Conservation (phyloP, 2,797 vertebrate genomes). For the Bufotes viridis region DNA sequence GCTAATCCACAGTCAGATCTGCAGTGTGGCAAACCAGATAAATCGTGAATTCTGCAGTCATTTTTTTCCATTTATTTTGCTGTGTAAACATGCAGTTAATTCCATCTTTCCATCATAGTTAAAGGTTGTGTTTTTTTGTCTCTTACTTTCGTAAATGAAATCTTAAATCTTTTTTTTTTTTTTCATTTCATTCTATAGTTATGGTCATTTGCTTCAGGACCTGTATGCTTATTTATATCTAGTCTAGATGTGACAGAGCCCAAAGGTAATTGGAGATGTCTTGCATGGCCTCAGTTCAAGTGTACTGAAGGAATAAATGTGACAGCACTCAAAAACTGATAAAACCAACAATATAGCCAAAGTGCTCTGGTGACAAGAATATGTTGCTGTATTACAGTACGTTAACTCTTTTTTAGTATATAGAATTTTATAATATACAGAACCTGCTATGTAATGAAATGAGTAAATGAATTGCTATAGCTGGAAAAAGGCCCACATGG, state of each 20-base stretch:
- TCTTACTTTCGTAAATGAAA: not conserved
- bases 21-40: too few relatives aligned
- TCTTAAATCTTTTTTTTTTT: not conserved
- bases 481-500: too few relatives aligned
- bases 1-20: too few relatives aligned
- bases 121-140: not conserved
- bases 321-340: conserved; percentile 22
- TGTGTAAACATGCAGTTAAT: too few relatives aligned
- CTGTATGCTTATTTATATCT: conserved; percentile 1
- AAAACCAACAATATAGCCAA: not conserved
- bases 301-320: conserved; percentile 23
- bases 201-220: not conserved
- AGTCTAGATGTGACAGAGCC: conserved; percentile 4
- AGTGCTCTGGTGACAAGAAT: not conserved
- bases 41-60: too few relatives aligned
- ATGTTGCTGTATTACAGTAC: not conserved
- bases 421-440: not conserved
- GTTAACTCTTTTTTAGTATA: not conserved
- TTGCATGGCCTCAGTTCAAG: conserved; percentile 21
- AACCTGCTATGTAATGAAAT: too few relatives aligned
- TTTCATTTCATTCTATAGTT: not conserved
- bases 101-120: not conserved
- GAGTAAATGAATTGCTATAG: too few relatives aligned
- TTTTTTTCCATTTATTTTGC: too few relatives aligned
- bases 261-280: not conserved